A percentile compares a stretch with the other conserved stretches of the same genome.
These are phyloP conservation scores for Lasioglossum albipes DNA, from an alignment of 1,140 invertebrate genomes.

Conservation along the genomic window DNA sequence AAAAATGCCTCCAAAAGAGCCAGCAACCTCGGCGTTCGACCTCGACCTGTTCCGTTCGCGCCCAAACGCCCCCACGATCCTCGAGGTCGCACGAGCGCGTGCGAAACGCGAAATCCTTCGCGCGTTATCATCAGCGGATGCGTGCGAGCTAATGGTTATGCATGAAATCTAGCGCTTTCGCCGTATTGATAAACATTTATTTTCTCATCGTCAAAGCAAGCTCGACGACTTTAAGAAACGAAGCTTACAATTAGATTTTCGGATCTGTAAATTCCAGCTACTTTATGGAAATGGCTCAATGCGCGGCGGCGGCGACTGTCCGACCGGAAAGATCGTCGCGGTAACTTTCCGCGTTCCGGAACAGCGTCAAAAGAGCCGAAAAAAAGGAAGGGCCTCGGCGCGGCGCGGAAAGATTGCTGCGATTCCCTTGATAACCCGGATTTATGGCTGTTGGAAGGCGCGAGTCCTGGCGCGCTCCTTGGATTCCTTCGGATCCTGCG, in stretches of 20 bases:
- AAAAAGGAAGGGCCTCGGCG: neutral
- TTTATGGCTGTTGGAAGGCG: neutral
- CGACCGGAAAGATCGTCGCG: neutral
- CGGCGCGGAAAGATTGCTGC: neutral
- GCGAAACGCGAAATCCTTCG: too few relatives aligned
- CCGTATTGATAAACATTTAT: neutral
- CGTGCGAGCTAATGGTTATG: too few relatives aligned
- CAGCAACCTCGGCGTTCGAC: too few relatives aligned
- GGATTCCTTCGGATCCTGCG: neutral
- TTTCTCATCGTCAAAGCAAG: slow-evolving; percentile 30
- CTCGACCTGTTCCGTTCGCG: too few relatives aligned
- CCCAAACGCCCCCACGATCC: too few relatives aligned
- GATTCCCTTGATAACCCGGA: slow-evolving; percentile 31
- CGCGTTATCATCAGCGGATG: too few relatives aligned
- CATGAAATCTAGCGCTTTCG: slow-evolving; percentile 46
- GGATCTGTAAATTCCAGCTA: too few relatives aligned
- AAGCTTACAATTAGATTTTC: too few relatives aligned
- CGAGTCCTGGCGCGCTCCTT: neutral
- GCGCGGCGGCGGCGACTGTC: neutral
- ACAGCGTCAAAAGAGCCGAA: neutral
- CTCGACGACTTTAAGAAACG: too few relatives aligned
- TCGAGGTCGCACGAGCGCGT: too few relatives aligned
- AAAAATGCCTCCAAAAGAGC: too few relatives aligned
- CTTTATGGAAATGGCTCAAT: neutral
- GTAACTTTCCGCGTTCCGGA: slow-evolving; percentile 23